Conservation (phyloP, 2,888 invertebrate genomes). For the Diarsia mendica region DNA sequence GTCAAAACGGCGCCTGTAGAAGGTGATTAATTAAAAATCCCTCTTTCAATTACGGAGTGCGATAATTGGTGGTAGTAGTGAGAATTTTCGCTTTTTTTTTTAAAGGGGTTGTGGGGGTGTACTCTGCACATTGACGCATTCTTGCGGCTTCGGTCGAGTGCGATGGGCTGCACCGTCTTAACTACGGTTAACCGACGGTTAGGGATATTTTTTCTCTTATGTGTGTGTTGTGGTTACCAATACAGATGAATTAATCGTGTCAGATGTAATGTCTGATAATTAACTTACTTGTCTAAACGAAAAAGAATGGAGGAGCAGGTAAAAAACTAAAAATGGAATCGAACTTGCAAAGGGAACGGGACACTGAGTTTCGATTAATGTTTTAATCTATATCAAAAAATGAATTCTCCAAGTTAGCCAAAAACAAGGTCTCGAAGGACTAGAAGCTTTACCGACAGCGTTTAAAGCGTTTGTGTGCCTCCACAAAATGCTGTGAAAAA, state of each 20-base stretch:
- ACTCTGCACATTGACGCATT: constrained; percentile 85
- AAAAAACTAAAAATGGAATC: background rate
- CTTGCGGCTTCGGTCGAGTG: constrained; percentile 85
- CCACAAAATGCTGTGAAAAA: background rate
- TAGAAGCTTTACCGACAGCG: background rate
- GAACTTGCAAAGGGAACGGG: background rate
- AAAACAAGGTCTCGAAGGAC: background rate
- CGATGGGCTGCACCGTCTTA: constrained; percentile 67
- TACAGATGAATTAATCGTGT: background rate
- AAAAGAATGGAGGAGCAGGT: background rate
- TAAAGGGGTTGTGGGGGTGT: constrained; percentile 69
- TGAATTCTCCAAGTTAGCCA: background rate
- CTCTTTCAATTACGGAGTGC: constrained; percentile 58
- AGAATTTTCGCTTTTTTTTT: constrained; percentile 68
- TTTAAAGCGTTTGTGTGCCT: no score
- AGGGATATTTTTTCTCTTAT: background rate
- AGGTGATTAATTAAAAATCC: constrained; percentile 62
- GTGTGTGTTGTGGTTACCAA: background rate
- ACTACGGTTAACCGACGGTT: constrained; percentile 24
- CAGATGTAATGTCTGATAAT: background rate
- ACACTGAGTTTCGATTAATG: background rate
- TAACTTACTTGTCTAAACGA: background rate
- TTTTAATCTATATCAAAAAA: no score
- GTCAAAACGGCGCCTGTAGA: constrained; percentile 56
- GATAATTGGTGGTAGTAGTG: constrained; percentile 59